Evolutionary conservation across 2,797 vertebrate species (phyloP).

Genomic region (Oreochromis mossambicus): DNA sequence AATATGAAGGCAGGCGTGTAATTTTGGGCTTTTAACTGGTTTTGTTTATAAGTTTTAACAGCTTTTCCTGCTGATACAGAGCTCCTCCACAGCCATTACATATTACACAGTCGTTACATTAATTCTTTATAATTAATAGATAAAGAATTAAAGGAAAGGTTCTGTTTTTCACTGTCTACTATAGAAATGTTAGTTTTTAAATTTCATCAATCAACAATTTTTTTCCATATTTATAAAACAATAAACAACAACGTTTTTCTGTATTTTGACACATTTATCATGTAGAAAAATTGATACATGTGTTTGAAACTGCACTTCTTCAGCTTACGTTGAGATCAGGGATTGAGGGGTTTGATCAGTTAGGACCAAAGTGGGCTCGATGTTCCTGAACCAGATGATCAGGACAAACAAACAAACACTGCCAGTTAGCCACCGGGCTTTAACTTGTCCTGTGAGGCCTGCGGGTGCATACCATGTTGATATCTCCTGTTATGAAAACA

Average conservation of each 20-base stretch:
- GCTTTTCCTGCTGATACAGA: neutral
- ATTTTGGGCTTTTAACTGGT: neutral
- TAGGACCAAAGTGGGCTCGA: neutral
- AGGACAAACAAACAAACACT: neutral
- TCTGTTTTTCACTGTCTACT: neutral
- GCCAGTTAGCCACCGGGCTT: neutral
- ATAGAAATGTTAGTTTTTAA: neutral
- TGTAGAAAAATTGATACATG: accelerated
- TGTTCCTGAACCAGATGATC: neutral
- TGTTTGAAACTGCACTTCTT: neutral
- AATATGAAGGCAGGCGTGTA: neutral
- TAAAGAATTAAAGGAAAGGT: neutral
- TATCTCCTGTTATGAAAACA: neutral
- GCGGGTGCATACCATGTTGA: neutral
- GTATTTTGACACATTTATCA: neutral
- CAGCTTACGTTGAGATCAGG: neutral
- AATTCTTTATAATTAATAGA: neutral
- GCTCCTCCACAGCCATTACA: neutral
- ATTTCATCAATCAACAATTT: neutral
- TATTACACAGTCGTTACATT: neutral
- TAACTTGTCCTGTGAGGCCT: accelerated
- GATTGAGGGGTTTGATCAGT: neutral
- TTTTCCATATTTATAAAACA: neutral
- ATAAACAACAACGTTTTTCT: neutral
- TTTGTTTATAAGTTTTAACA: neutral